Percentiles rank a stretch among this genome's conserved stretches.
Conservation (phyloP, 2,113 vertebrate genomes). For the Peromyscus polionotus region DNA sequence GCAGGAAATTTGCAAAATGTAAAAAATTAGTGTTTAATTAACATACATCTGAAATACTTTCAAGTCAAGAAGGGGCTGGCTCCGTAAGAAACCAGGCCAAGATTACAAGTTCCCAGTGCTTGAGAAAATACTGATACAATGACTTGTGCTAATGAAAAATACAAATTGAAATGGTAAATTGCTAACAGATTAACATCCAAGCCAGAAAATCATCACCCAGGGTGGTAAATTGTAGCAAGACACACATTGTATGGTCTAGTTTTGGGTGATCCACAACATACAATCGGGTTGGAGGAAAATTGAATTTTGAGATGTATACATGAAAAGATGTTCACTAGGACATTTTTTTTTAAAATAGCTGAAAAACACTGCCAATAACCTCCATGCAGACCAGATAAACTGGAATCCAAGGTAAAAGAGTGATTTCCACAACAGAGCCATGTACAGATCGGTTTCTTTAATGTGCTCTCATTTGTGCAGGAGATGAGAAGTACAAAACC, state of each 20-base stretch:
- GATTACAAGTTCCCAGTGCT: neutral
- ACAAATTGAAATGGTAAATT: neutral
- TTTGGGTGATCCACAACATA: neutral
- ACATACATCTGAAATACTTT: slow-evolving; percentile 25
- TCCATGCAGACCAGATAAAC: neutral
- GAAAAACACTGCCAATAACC: neutral
- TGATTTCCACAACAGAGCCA: neutral
- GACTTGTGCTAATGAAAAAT: neutral
- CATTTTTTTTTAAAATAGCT: neutral
- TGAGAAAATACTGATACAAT: neutral
- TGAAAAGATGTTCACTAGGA: neutral
- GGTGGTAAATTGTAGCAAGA: neutral
- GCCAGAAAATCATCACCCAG: slow-evolving; percentile 14
- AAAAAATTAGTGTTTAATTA: slow-evolving; percentile 33
- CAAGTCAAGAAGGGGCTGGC: slow-evolving; percentile 29
- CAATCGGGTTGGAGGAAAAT: neutral
- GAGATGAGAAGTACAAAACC: slow-evolving; percentile 2
- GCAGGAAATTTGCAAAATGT: neutral
- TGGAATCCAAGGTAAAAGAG: neutral
- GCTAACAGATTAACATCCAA: slow-evolving; percentile 12
- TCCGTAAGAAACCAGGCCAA: slow-evolving; percentile 22
- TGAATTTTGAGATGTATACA: neutral
- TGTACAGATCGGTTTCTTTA: neutral
- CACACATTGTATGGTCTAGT: neutral
- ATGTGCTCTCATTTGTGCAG: slow-evolving; percentile 9